Conservation (phyloP, 1,140 invertebrate species). For the Coenobita brevimanus region DNA sequence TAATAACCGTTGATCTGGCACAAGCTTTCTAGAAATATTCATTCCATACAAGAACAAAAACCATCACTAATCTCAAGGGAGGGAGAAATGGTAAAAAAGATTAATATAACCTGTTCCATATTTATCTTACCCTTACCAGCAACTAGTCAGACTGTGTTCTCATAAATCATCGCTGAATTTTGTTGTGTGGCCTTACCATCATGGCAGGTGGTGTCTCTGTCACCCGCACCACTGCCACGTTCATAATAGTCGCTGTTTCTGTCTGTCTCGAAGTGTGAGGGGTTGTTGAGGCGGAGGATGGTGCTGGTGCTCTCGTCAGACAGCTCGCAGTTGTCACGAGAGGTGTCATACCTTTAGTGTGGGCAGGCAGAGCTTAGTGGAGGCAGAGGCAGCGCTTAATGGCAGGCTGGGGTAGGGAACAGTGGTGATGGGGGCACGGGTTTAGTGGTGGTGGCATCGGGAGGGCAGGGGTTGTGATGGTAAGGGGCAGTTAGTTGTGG, state of each 20-base stretch:
- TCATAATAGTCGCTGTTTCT: slow-evolving; percentile 93
- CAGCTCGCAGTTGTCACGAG: slow-evolving; percentile 90
- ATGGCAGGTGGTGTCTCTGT: background rate
- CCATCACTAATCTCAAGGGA: no score
- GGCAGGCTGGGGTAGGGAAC: background rate
- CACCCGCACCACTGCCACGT: slow-evolving; percentile 73
- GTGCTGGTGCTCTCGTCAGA: slow-evolving; percentile 89
- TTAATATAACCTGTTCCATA: no score
- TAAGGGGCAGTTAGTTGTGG: no score
- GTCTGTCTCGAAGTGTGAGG: slow-evolving; percentile 83
- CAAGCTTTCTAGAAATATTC: no score
- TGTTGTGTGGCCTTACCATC: slow-evolving; percentile 31
- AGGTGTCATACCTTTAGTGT: slow-evolving; percentile 75
- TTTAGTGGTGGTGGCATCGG: background rate
- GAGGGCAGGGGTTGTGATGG: no score
- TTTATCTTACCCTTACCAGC: no score
- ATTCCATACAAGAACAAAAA: no score
- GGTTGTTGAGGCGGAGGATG: slow-evolving; percentile 86
- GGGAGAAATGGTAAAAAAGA: no score
- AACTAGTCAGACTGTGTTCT: no score
- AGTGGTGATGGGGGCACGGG: background rate
- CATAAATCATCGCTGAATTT: no score
- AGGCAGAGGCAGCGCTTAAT: background rate
- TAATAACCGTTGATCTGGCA: no score
- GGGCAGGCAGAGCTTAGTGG: background rate